Conservation (phyloP, 2,888 invertebrate species). For the Drosophila anceps region DNA sequence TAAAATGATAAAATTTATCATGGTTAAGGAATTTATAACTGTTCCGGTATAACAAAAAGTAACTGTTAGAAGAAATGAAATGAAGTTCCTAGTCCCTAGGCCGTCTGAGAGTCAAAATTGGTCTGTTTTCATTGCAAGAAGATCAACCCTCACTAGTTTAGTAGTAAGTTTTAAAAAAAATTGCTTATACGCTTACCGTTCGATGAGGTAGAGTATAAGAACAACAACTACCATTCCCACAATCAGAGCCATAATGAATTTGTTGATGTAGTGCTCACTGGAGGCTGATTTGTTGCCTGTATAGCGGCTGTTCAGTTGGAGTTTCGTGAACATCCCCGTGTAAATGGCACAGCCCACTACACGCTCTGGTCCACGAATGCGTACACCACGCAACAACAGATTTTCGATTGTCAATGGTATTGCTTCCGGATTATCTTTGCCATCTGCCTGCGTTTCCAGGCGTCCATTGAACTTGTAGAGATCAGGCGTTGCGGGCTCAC, state of each 20-base stretch:
- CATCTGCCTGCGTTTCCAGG: constrained; percentile 51
- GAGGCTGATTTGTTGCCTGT: constrained; percentile 90
- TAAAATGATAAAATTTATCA: no score
- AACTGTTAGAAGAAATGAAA: background rate
- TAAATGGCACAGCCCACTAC: constrained; percentile 93
- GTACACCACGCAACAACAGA: constrained; percentile 91
- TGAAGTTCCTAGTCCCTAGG: no score
- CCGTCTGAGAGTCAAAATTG: background rate
- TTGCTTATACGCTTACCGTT: constrained; percentile 84
- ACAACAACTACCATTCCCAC: constrained; percentile 88
- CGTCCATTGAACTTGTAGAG: constrained; percentile 92
- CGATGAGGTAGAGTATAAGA: constrained; percentile 87
- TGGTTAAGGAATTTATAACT: no score
- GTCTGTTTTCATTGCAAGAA: background rate
- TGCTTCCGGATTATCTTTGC: constrained; percentile 38
- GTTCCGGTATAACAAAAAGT: no score
- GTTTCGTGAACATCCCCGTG: constrained; percentile 92
- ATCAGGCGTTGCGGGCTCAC: constrained; percentile 90
- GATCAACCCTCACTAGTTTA: background rate
- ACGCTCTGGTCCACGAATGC: constrained; percentile 92
- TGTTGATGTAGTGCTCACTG: constrained; percentile 89
- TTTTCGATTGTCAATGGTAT: constrained; percentile 89
- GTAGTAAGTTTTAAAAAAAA: background rate
- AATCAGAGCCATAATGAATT: constrained; percentile 89
- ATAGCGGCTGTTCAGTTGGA: constrained; percentile 92